Percentiles rank a stretch among this genome's conserved stretches.
phyloP scores from a whole-genome alignment of 2,888 invertebrate species.

The Tiliacea aurago region DNA sequence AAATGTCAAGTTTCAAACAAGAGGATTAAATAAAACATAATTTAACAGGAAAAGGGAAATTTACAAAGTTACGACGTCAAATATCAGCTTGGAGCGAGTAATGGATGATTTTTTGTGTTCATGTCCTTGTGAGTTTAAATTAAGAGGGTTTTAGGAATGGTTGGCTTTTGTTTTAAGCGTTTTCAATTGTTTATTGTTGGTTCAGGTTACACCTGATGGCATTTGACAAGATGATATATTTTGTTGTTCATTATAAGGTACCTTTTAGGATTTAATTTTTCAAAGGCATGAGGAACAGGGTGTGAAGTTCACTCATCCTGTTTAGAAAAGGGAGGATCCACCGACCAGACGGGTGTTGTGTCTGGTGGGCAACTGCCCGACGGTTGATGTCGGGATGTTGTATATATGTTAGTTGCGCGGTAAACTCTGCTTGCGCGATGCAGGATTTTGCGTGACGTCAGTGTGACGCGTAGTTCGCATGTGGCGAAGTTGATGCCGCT shows the following conservation, averaged over 20 bases:
- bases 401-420: no score
- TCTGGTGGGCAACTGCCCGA: no score
- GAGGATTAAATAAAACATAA: slow-evolving; percentile 31
- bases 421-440: no score
- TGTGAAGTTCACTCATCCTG: no score
- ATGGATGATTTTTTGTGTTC: slow-evolving; percentile 44
- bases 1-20: slow-evolving; percentile 33
- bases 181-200: slow-evolving; percentile 2
- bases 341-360: no score
- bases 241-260: no score
- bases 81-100: slow-evolving; percentile 28
- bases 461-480: no score
- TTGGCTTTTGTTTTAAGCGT: slow-evolving; percentile 19
- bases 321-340: no score
- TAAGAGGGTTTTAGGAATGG: slow-evolving; percentile 14
- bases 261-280: not conserved
- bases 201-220: not conserved
- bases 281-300: no score
- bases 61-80: slow-evolving; percentile 46
- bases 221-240: not conserved
- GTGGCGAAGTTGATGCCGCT: no score
- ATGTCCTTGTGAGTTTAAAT: slow-evolving; percentile 39
- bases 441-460: no score
- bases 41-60: slow-evolving; percentile 43
- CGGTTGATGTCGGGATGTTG: no score